These are phyloP conservation scores for Morpho helenor DNA, from an alignment of 2,888 invertebrate species.

Conservation along the genomic window DNA sequence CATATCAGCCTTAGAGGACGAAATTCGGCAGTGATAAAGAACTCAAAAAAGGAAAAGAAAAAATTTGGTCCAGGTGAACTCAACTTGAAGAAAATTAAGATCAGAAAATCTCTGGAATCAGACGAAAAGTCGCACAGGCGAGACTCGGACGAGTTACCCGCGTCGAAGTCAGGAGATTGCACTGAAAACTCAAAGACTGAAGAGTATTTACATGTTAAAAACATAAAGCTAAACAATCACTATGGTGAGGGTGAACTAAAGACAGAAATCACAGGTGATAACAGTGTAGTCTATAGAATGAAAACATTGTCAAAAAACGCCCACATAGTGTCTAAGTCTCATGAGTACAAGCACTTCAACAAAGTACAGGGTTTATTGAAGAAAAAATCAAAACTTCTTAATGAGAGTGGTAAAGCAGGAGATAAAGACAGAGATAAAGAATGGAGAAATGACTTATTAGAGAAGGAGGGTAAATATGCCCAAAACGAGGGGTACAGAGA, in stretches of 20 bases:
- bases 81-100: conserved; percentile 78
- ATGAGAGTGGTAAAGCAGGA: conserved; percentile 46
- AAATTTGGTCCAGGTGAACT: conserved; percentile 71
- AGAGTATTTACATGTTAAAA: conserved; percentile 61
- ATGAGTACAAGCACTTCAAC: conserved; percentile 60
- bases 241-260: conserved; percentile 56
- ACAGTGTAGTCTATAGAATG: conserved; percentile 68
- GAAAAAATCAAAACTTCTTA: conserved; percentile 63
- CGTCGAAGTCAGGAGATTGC: conserved; percentile 53
- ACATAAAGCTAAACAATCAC: conserved; percentile 63
- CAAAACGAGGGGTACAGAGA: conserved; percentile 76
- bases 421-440: conserved; percentile 73
- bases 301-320: conserved; percentile 73
- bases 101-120: conserved; percentile 57
- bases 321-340: conserved; percentile 70
- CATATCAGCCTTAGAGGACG: conserved; percentile 92
- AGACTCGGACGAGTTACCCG: conserved; percentile 54
- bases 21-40: conserved; percentile 91
- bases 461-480: conserved; percentile 75
- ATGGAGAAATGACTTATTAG: conserved; percentile 78
- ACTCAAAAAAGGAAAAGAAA: conserved; percentile 84
- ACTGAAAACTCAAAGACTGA: conserved; percentile 63
- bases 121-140: conserved; percentile 60
- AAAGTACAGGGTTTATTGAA: conserved; percentile 55
- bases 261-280: conserved; percentile 62